These are phyloP conservation scores for Malurus leucopterus DNA, from an alignment of 2,797 vertebrate species.

Conservation along the genomic window DNA sequence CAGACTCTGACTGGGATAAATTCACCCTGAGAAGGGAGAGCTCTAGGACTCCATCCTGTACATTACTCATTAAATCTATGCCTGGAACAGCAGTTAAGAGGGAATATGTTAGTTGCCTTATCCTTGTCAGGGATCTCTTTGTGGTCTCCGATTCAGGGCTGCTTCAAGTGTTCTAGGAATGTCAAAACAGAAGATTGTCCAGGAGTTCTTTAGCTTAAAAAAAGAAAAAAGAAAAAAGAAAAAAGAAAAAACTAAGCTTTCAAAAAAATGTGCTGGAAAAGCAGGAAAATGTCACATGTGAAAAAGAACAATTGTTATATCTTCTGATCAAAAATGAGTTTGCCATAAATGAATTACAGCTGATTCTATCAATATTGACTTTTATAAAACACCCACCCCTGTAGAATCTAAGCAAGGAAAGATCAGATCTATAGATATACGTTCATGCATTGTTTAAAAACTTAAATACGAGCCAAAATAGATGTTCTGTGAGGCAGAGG, in stretches of 20 bases:
- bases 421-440: slow-evolving; percentile 22
- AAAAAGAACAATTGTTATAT: background rate
- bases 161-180: background rate
- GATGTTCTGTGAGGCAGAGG: background rate
- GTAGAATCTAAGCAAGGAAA: background rate
- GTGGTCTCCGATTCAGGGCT: background rate
- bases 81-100: background rate
- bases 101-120: background rate
- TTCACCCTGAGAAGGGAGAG: background rate
- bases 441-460: slow-evolving; percentile 26
- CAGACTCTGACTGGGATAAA: background rate
- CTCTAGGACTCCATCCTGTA: background rate
- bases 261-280: background rate
- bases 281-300: background rate
- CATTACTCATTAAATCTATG: background rate
- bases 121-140: background rate
- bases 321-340: background rate
- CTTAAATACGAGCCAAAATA: slow-evolving; percentile 16
- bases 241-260: background rate
- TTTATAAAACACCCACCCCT: background rate
- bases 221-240: background rate
- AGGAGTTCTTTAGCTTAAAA: background rate
- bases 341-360: background rate
- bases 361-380: background rate
- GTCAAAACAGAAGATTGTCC: background rate